These are phyloP conservation scores for Ibidorhyncha struthersii DNA, from an alignment of 2,113 vertebrate species.

Conservation along the genomic window DNA sequence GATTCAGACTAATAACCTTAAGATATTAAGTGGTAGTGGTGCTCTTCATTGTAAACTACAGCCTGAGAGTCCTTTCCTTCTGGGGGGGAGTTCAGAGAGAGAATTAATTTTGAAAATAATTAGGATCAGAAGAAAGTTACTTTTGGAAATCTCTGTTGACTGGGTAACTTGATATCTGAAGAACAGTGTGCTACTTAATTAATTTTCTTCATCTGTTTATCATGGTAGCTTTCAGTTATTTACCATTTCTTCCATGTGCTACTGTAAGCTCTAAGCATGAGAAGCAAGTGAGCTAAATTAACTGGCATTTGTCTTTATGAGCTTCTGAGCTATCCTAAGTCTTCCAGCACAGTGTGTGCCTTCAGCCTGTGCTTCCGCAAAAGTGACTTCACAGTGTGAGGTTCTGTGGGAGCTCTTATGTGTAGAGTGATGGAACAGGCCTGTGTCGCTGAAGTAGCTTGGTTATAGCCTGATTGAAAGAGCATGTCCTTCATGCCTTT, in stretches of 20 bases:
- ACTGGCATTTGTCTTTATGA: neutral
- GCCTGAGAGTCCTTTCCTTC: neutral
- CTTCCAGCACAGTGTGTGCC: neutral
- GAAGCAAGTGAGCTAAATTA: neutral
- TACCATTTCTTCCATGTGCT: neutral
- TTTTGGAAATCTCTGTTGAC: neutral
- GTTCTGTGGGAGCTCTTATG: neutral
- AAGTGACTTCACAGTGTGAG: neutral
- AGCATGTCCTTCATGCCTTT: neutral
- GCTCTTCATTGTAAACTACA: neutral
- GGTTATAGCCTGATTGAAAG: neutral
- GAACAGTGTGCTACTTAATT: neutral
- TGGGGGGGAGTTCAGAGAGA: neutral
- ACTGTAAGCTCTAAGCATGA: neutral
- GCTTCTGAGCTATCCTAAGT: neutral
- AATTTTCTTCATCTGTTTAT: slow-evolving; percentile 4
- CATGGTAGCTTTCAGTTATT: neutral
- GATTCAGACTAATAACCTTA: neutral
- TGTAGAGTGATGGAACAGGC: neutral
- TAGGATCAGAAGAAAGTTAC: neutral
- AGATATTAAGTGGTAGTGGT: neutral
- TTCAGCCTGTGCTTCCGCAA: neutral
- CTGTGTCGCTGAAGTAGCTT: neutral
- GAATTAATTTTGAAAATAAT: neutral
- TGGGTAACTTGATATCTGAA: neutral